Base-by-base conservation (phyloP, 2,797 vertebrate genomes). In the Gephyroberyx darwinii region DNA sequence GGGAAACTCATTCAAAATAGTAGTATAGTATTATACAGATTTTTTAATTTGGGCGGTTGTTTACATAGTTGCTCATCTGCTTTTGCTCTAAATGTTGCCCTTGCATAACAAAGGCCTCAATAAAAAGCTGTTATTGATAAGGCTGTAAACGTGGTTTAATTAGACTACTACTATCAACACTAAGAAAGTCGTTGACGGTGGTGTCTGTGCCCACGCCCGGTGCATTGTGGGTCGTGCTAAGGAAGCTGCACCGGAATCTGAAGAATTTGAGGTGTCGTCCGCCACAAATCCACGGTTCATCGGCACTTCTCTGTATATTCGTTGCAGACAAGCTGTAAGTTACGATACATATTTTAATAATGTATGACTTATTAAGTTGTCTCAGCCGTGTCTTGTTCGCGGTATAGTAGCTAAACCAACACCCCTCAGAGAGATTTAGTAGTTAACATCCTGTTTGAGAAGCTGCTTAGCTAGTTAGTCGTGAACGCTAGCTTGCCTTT, bases 181-280 rank as follows among this genome's bases (percentile, higher is more conserved):
- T 9, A 3, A 30, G 3, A 30, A 31, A 30, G 47, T n/a, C 12
- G 17, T 30, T 54, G 5, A 16, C 13, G 2, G 26, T 4, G 30
- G 22, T 31, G 22, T 33, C 50, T 2, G 45, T 13, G 26, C 22
- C 48, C 62, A 63, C 82, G 70, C 89, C 84, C 86, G 20, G 66
- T 93, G 92, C 92, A 93, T 92, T 92, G 82, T 93, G 92, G 93
- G 88, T 87, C 48, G 31, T 73, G 74, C 73, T 69, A 78, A 48
- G 86, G 89, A 86, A 90, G 86, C 83, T 84, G 77, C 84, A 80
- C 84, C 89, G 93, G 93, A 93, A 94, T 94, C 90, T 89, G 87
- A 92, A 90, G 92, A 93, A 94, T 94, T 89, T 69, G 86, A 90
- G 89, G 87, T 84, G 91, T 90, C 82, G 91, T 90, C 82, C 82